A percentile compares a stretch with the other conserved stretches of the same genome.
These are phyloP conservation scores for Lutjanus campechanus DNA, from an alignment of 2,797 vertebrate genomes.

Conservation along the genomic window DNA sequence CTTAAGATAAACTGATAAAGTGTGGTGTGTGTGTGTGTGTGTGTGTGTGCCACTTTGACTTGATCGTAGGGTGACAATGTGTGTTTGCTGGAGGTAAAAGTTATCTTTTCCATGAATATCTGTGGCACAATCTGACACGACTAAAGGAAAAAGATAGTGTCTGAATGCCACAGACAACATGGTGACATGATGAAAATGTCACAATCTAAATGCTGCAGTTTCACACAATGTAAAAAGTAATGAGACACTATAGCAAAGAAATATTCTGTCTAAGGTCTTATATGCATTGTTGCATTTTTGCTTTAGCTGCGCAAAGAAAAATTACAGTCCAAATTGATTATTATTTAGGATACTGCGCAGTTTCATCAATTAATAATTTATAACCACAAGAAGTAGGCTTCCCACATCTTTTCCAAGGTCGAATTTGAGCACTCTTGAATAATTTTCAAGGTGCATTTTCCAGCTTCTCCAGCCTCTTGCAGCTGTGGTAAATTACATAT, in stretches of 20 bases:
- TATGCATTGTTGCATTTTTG: slow-evolving; percentile 6
- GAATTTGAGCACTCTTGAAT: too few species aligned
- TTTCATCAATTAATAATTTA: slow-evolving; percentile 19
- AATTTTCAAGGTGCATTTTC: too few species aligned
- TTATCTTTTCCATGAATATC: slow-evolving; percentile 41
- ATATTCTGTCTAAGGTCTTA: not conserved
- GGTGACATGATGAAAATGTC: not conserved
- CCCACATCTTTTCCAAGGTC: too few species aligned
- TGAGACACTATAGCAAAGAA: not conserved
- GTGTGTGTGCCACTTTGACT: slow-evolving; percentile 18
- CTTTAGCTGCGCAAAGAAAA: slow-evolving; percentile 18
- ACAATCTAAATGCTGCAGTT: not conserved
- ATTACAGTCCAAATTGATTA: not conserved
- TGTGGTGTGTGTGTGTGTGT: not conserved
- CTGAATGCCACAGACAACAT: slow-evolving; percentile 23
- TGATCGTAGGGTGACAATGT: not conserved
- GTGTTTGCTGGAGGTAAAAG: slow-evolving; percentile 10
- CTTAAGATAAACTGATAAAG: slow-evolving; percentile 34
- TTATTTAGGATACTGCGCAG: slow-evolving; percentile 11
- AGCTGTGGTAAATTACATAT: too few species aligned
- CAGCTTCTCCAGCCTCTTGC: too few species aligned
- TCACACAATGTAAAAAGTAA: not conserved
- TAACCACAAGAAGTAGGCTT: not conserved
- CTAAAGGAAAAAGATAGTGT: slow-evolving; percentile 20
- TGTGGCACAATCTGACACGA: slow-evolving; percentile 35